A percentile compares a stretch with the other conserved stretches of the same genome.
phyloP scores from a whole-genome alignment of 1,140 invertebrate genomes.

The Leguminivora glycinivorella region DNA sequence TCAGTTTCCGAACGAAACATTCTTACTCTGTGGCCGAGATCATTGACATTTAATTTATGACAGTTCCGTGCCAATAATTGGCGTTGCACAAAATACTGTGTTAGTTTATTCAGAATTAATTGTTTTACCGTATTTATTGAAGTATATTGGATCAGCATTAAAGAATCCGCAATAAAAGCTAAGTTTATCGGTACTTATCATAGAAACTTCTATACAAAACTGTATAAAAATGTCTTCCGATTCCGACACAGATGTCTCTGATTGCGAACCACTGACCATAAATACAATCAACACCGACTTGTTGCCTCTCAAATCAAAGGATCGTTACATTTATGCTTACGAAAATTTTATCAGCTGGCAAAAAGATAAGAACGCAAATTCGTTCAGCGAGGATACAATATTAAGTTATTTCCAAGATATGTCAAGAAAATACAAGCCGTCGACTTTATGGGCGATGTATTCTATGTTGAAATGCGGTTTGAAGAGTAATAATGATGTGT shows the following conservation, averaged over 20 bases:
- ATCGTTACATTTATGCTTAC: neutral
- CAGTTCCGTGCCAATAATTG: neutral
- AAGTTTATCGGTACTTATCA: neutral
- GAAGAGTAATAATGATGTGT: neutral
- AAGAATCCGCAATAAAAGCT: neutral
- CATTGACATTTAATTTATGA: neutral
- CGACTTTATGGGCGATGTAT: conserved; percentile 6
- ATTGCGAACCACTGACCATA: neutral
- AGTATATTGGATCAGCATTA: neutral
- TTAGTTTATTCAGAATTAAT: too few species aligned
- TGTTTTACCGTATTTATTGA: neutral
- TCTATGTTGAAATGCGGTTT: conserved; percentile 10
- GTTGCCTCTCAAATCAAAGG: neutral
- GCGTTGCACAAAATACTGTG: too few species aligned
- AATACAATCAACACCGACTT: neutral
- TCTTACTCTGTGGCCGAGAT: neutral
- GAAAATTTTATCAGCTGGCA: neutral
- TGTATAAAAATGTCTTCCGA: neutral
- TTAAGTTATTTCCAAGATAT: neutral
- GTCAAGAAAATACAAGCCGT: neutral
- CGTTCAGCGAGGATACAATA: neutral
- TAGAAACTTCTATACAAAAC: neutral
- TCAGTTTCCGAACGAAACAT: neutral
- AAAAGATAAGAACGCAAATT: neutral
- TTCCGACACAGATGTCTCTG: too few species aligned